Percentiles rank a stretch among this genome's conserved stretches.
Evolutionary conservation across 37 sponge, comb jelly and placozoan genomes (phyloP).

Genomic region (Trichoplax adhaerens): DNA sequence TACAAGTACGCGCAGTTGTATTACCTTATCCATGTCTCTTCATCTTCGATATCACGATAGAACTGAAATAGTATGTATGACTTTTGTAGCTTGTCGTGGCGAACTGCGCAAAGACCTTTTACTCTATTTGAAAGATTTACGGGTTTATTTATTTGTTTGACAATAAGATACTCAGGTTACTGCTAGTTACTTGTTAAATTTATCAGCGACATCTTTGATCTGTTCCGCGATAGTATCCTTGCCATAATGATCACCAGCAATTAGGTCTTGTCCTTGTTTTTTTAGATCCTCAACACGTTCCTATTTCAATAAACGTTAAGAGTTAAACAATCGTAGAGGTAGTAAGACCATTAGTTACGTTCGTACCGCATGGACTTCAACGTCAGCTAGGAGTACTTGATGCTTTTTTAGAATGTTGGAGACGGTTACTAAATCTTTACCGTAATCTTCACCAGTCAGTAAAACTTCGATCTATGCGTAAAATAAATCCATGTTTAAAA

Average conservation of each 20-base stretch:
- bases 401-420: conserved; percentile 79
- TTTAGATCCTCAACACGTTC: too few relatives aligned
- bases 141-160: too few relatives aligned
- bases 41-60: conserved; percentile 61
- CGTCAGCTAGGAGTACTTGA: conserved; percentile 47
- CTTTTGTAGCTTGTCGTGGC: conserved; percentile 35
- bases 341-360: background rate
- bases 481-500: background rate
- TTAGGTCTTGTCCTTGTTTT: too few relatives aligned
- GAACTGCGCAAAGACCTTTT: background rate
- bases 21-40: conserved; percentile 75
- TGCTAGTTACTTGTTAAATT: too few relatives aligned
- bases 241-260: too few relatives aligned
- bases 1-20: background rate
- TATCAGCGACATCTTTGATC: too few relatives aligned
- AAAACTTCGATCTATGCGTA: conserved; percentile 43
- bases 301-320: too few relatives aligned
- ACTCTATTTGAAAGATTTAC: too few relatives aligned
- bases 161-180: too few relatives aligned
- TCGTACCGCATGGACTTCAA: conserved; percentile 59
- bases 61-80: conserved; percentile 69
- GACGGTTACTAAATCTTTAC: conserved; percentile 63
- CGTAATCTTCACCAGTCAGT: conserved; percentile 51
- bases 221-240: too few relatives aligned
- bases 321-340: too few relatives aligned